Conservation (phyloP, 1,140 invertebrate species). For the Heliconius himera region DNA sequence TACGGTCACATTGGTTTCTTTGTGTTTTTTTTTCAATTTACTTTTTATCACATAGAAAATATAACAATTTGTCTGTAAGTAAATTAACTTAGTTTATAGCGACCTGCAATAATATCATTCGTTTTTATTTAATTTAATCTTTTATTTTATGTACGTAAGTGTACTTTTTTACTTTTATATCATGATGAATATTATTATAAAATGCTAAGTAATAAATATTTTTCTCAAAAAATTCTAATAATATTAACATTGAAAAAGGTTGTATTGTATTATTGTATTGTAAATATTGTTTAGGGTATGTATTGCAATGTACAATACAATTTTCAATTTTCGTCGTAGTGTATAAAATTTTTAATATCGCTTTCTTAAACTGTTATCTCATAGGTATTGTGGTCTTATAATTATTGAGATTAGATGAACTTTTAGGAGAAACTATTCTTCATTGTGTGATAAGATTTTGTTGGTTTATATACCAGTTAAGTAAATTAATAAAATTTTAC, state of each 20-base stretch:
- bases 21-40: neutral
- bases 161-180: conserved; percentile 11
- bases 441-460: neutral
- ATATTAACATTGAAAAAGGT: neutral
- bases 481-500: neutral
- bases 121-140: conserved; percentile 15
- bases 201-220: neutral
- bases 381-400: neutral
- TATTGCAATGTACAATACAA: neutral
- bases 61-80: neutral
- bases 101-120: neutral
- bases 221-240: neutral
- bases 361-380: neutral
- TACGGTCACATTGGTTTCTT: neutral
- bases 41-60: neutral
- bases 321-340: neutral
- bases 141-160: neutral
- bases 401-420: neutral
- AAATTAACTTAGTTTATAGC: neutral
- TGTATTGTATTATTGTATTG: conserved; percentile 4
- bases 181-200: conserved; percentile 6
- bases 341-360: neutral
- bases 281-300: conserved; percentile 1
- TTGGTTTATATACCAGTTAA: neutral
- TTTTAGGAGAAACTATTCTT: neutral